phyloP scores from a whole-genome alignment of 2,888 invertebrate species.

The Melanchra persicariae region DNA sequence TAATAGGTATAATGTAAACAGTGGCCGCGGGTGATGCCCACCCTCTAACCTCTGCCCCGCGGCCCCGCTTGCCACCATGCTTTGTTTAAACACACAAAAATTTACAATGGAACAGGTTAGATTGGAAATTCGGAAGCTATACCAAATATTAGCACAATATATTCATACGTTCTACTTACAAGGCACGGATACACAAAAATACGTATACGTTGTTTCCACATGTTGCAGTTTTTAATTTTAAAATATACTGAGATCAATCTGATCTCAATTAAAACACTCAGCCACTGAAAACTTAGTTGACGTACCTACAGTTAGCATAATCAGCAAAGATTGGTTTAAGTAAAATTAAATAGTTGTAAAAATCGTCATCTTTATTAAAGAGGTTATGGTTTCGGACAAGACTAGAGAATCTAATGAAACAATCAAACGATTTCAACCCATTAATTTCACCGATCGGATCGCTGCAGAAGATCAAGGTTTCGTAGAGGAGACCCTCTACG shows the following conservation, averaged over 20 bases:
- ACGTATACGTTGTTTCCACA: neutral
- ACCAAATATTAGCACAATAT: constrained; percentile 60
- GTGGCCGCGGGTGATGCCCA: constrained; percentile 74
- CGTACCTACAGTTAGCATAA: constrained; percentile 12
- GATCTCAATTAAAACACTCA: neutral
- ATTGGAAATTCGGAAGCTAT: constrained; percentile 60
- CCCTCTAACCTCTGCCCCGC: constrained; percentile 63
- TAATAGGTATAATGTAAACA: constrained; percentile 88
- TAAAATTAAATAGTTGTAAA: neutral
- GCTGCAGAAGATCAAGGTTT: too few relatives aligned
- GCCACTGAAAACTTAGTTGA: neutral
- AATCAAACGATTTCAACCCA: too few relatives aligned
- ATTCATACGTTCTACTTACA: constrained; percentile 13
- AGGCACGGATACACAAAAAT: neutral
- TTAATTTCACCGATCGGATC: too few relatives aligned
- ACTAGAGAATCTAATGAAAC: neutral
- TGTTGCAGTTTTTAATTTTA: neutral
- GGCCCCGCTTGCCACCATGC: constrained; percentile 53
- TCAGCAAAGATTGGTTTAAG: constrained; percentile 4
- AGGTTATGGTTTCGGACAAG: neutral
- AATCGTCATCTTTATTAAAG: neutral
- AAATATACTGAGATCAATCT: too few relatives aligned
- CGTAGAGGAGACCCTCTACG: too few relatives aligned
- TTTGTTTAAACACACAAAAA: constrained; percentile 69
- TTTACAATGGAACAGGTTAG: constrained; percentile 71